Conservation (phyloP, 2,113 vertebrate species). For the Malurus alboscapulatus region DNA sequence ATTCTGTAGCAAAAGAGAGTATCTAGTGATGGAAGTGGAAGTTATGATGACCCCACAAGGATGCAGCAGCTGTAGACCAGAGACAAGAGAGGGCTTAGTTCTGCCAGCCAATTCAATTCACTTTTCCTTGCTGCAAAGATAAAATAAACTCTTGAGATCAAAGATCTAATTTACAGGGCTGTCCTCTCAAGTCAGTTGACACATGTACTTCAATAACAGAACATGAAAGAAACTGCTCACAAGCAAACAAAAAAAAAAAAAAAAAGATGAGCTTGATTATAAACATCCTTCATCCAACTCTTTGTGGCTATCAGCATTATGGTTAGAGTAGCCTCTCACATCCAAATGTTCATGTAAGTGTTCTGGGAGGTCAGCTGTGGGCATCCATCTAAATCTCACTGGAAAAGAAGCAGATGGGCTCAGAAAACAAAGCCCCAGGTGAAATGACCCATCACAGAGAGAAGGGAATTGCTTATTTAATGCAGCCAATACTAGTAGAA, state of each 20-base stretch:
- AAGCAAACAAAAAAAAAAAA: slow-evolving; percentile 18
- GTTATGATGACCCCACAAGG: background rate
- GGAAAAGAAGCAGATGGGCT: background rate
- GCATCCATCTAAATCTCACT: background rate
- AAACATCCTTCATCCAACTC: slow-evolving; percentile 3
- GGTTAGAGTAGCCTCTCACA: background rate
- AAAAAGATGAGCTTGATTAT: slow-evolving; percentile 6
- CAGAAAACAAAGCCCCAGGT: background rate
- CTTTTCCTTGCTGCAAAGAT: slow-evolving; percentile 56
- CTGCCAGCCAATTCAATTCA: slow-evolving; percentile 50
- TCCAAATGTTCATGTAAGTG: background rate
- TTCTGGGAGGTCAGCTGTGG: background rate
- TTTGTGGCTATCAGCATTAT: background rate
- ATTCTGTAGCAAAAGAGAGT: background rate
- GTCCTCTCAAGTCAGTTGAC: slow-evolving; percentile 44
- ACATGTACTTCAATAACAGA: slow-evolving; percentile 41
- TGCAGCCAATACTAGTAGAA: background rate
- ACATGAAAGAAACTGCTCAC: slow-evolving; percentile 43
- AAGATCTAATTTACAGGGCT: slow-evolving; percentile 58
- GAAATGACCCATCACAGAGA: background rate
- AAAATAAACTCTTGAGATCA: slow-evolving; percentile 68
- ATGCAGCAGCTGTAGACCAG: slow-evolving; percentile 50
- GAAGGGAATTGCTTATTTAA: background rate
- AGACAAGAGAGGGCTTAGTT: slow-evolving; percentile 43
- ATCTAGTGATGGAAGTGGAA: background rate